A percentile compares a stretch with the other conserved stretches of the same genome.
These are phyloP conservation scores for Styela clava DNA, from an alignment of 23 tunicate species.

Conservation along the genomic window DNA sequence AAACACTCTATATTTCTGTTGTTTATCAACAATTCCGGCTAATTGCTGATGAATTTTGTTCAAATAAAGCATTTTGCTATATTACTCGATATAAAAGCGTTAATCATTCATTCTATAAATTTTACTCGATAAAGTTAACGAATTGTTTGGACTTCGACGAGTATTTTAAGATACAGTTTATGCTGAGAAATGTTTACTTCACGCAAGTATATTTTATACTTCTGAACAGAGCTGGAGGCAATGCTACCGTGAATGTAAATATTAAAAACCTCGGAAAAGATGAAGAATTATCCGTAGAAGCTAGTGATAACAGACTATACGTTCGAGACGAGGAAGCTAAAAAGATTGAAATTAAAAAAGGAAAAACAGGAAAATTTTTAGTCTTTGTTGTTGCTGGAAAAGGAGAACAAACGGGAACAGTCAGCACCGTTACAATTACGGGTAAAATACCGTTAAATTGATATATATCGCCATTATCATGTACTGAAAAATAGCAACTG, in stretches of 20 bases:
- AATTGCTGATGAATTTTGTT: no score
- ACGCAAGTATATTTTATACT: no score
- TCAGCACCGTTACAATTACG: not conserved
- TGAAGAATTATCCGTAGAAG: not conserved
- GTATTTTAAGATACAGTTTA: slow-evolving; percentile 35
- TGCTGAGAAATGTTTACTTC: no score
- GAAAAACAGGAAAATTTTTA: not conserved
- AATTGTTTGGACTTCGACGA: slow-evolving; percentile 16
- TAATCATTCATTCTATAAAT: no score
- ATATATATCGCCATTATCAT: no score
- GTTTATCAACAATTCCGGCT: no score
- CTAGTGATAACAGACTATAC: not conserved
- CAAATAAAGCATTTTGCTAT: no score
- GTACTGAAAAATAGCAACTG: no score
- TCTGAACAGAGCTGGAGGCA: slow-evolving; percentile 4
- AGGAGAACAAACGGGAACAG: slow-evolving; percentile 1
- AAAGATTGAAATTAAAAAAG: not conserved
- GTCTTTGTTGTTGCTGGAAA: not conserved
- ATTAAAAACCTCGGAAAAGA: not conserved
- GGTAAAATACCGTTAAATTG: no score
- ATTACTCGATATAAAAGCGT: no score
- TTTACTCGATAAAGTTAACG: slow-evolving; percentile 10
- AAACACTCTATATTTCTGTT: no score
- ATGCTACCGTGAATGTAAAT: not conserved
- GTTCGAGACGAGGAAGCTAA: not conserved